A percentile compares a stretch with the other conserved stretches of the same genome.
phyloP scores from a whole-genome alignment of 1,140 invertebrate species.

The Lerema accius region DNA sequence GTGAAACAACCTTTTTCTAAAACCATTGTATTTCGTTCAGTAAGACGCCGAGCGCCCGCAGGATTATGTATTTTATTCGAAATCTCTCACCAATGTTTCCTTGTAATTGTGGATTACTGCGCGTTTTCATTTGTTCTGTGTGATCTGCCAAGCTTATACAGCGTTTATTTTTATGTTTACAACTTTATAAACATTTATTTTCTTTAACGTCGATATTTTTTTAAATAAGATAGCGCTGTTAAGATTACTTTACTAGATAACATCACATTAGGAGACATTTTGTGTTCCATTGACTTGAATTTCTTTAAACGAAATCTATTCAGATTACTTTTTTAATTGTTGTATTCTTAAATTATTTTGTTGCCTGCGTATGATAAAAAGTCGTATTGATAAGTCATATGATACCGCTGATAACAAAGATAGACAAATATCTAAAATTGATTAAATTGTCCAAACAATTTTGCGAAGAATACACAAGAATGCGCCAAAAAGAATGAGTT shows the following conservation, averaged over 20 bases:
- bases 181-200: neutral
- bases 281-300: no score
- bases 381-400: no score
- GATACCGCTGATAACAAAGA: no score
- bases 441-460: neutral
- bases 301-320: no score
- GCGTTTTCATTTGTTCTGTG: constrained; percentile 55
- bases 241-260: no score
- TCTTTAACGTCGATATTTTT: neutral
- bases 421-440: neutral
- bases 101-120: constrained; percentile 69
- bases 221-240: no score
- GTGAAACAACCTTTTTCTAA: constrained; percentile 4
- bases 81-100: constrained; percentile 62
- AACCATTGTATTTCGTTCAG: constrained; percentile 11
- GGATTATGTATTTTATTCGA: constrained; percentile 68
- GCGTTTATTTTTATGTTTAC: neutral
- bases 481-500: constrained; percentile 14
- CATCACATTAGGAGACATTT: no score
- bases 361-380: no score
- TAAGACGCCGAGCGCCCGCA: constrained; percentile 4
- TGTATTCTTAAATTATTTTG: no score
- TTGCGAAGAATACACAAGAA: neutral
- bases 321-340: no score
- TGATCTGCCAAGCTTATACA: constrained; percentile 16